Conservation (phyloP, 2,113 vertebrate genomes). For the Sula dactylatra region DNA sequence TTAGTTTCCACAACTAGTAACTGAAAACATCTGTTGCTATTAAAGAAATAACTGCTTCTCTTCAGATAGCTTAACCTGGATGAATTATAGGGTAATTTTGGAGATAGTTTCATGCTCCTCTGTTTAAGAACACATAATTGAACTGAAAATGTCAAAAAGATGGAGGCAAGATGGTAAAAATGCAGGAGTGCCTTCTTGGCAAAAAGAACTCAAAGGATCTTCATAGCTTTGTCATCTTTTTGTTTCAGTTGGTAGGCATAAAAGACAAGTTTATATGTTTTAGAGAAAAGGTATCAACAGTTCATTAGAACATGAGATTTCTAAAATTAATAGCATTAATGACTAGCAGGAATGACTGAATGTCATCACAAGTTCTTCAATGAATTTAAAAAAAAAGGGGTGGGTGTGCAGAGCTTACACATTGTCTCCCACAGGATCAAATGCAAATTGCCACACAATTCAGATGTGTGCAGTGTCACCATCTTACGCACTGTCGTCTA, state of each 20-base stretch:
- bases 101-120: neutral
- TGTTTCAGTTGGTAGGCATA: neutral
- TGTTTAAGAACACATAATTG: neutral
- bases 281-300: neutral
- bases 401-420: neutral
- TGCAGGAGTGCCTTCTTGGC: neutral
- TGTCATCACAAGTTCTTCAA: neutral
- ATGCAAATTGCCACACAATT: neutral
- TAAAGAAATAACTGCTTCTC: neutral
- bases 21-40: neutral
- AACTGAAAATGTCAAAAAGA: neutral
- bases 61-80: neutral
- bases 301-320: neutral
- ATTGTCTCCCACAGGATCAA: rapidly evolving
- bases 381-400: neutral
- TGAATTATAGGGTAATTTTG: neutral
- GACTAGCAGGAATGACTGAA: neutral
- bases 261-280: neutral
- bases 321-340: neutral
- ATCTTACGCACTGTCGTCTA: neutral
- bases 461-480: neutral
- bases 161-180: neutral
- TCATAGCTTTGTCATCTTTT: neutral
- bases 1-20: neutral
- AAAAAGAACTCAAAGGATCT: neutral